Percentiles rank a stretch among this genome's conserved stretches.
phyloP scores from a whole-genome alignment of 2,888 invertebrate genomes.

The Cabera pusaria region DNA sequence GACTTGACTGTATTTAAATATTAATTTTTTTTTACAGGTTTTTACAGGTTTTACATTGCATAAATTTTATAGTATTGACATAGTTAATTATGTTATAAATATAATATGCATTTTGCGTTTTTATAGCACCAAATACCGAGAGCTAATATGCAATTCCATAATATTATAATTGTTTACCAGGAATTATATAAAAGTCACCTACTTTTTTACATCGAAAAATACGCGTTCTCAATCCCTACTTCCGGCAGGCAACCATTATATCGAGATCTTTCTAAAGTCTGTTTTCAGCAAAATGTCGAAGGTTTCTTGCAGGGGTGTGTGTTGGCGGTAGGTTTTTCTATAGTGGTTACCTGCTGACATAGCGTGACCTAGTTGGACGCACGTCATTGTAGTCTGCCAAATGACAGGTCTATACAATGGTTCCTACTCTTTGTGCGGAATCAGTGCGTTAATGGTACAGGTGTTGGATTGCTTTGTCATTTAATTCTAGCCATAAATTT shows the following conservation, averaged over 20 bases:
- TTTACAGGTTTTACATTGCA: no score
- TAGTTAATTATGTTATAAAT: no score
- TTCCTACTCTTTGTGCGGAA: conserved; percentile 9
- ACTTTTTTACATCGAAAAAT: conserved; percentile 27
- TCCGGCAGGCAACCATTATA: conserved; percentile 23
- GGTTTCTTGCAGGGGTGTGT: conserved; percentile 8
- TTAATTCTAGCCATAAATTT: no score
- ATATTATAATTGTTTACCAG: no score
- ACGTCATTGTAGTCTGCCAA: conserved; percentile 39
- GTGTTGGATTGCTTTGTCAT: no score
- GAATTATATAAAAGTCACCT: no score
- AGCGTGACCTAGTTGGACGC: conserved; percentile 43
- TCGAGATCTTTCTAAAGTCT: conserved; percentile 22
- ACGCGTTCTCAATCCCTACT: conserved; percentile 23
- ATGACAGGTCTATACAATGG: conserved; percentile 34
- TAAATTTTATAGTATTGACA: no score
- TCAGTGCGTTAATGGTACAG: conserved; percentile 9
- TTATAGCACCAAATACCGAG: no score
- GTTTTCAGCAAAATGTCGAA: conserved; percentile 7
- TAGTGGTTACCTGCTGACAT: conserved; percentile 27
- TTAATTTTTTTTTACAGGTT: no score
- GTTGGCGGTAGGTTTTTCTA: conserved; percentile 19
- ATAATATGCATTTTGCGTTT: no score
- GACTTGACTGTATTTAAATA: no score
- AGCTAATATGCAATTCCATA: no score